Conservation (phyloP, 1,140 invertebrate genomes). For the Periplaneta americana region DNA sequence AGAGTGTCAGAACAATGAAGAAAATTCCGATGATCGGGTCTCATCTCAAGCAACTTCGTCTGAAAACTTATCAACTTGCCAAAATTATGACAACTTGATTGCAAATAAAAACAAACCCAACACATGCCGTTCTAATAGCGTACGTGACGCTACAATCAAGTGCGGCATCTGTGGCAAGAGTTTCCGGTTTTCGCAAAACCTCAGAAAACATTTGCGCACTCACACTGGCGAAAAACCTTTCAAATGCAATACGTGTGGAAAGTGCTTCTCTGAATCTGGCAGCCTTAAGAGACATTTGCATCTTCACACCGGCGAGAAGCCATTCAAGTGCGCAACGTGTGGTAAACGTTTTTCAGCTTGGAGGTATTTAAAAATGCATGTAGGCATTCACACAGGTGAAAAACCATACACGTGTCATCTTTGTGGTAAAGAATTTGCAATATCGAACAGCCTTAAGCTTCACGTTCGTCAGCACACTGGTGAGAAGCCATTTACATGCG, state of each 20-base stretch:
- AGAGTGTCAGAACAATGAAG: no score
- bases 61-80: no score
- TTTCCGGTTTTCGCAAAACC: conserved; percentile 43
- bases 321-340: conserved; percentile 35
- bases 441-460: conserved; percentile 49
- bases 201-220: conserved; percentile 43
- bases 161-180: conserved; percentile 54
- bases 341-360: conserved; percentile 22
- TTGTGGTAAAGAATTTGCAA: conserved; percentile 39
- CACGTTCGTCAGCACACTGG: conserved; percentile 51
- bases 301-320: conserved; percentile 34
- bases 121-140: no score
- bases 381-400: conserved; percentile 39
- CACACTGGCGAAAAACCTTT: conserved; percentile 44
- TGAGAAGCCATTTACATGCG: conserved; percentile 40
- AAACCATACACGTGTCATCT: conserved; percentile 41
- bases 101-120: no score
- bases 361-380: conserved; percentile 47
- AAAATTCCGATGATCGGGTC: no score
- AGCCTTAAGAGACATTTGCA: conserved; percentile 38
- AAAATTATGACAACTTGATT: no score
- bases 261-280: conserved; percentile 38
- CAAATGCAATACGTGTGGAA: conserved; percentile 40
- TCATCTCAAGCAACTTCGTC: no score
- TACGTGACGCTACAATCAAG: no score